Conservation (phyloP, 2,888 invertebrate genomes). For the Aleiodes testaceus region DNA sequence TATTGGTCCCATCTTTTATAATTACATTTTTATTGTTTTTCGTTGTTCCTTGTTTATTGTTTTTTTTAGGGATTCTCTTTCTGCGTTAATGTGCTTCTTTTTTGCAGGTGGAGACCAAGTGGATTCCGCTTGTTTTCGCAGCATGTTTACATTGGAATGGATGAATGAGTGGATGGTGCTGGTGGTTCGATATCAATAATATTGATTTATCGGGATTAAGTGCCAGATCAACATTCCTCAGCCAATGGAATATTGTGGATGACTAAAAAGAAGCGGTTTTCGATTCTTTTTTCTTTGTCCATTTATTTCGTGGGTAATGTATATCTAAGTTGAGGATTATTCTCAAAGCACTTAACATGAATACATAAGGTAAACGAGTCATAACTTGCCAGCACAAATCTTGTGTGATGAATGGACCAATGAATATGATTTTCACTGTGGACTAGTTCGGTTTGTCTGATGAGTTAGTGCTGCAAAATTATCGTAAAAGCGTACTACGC, state of each 20-base stretch:
- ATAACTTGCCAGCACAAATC: slow-evolving; percentile 53
- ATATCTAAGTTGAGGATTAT: slow-evolving; percentile 22
- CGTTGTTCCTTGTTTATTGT: not conserved
- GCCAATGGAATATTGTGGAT: too few species aligned
- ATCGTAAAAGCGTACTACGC: slow-evolving; percentile 46
- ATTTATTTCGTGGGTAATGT: slow-evolving; percentile 20
- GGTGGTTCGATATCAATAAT: slow-evolving; percentile 42
- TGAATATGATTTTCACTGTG: slow-evolving; percentile 54
- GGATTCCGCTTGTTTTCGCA: too few species aligned
- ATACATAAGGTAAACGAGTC: slow-evolving; percentile 39
- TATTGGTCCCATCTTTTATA: slow-evolving; percentile 24
- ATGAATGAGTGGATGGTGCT: not conserved
- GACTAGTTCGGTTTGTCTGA: slow-evolving; percentile 36
- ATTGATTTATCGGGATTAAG: slow-evolving; percentile 46
- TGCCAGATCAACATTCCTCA: too few species aligned
- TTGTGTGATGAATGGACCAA: slow-evolving; percentile 57
- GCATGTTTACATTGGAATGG: too few species aligned
- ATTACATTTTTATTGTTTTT: slow-evolving; percentile 24
- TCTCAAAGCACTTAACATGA: slow-evolving; percentile 36
- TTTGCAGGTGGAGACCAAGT: too few species aligned
- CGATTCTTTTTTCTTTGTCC: slow-evolving; percentile 11
- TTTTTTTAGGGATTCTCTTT: not conserved
- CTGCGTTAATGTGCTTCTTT: not conserved
- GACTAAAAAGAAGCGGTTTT: not conserved
- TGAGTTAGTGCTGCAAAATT: slow-evolving; percentile 22